These are phyloP conservation scores for Caenorhabditis becei DNA, from an alignment of 2,888 invertebrate species.

Conservation along the genomic window DNA sequence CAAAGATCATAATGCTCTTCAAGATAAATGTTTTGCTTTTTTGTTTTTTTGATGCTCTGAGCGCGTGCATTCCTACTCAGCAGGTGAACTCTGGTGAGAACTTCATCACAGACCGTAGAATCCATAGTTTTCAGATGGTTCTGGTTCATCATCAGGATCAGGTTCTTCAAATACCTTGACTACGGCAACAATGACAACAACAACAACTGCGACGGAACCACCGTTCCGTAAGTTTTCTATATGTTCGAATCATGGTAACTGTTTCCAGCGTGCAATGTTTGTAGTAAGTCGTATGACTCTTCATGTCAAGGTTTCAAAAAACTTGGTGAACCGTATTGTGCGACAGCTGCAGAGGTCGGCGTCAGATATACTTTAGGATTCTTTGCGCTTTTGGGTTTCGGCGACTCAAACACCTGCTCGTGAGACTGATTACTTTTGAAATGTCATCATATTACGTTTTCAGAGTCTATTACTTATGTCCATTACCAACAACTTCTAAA, in stretches of 20 bases:
- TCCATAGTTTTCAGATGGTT: background rate
- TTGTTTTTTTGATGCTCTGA: background rate
- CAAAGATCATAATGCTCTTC: too few relatives aligned
- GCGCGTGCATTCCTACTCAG: slow-evolving; percentile 32
- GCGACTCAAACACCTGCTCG: slow-evolving; percentile 11
- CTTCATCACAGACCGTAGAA: too few relatives aligned
- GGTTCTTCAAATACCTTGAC: background rate
- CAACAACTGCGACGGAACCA: slow-evolving; percentile 29
- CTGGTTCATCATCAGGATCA: background rate
- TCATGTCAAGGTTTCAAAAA: slow-evolving; percentile 17
- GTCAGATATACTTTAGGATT: slow-evolving; percentile 18
- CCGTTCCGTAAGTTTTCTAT: slow-evolving; percentile 20
- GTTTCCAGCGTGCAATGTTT: slow-evolving; percentile 33
- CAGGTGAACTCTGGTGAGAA: slow-evolving; percentile 27
- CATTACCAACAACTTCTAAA: slow-evolving; percentile 22
- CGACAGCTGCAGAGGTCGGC: slow-evolving; percentile 27
- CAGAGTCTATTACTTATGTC: slow-evolving; percentile 27
- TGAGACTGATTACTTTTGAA: background rate
- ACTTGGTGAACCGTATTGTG: slow-evolving; percentile 1
- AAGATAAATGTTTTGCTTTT: background rate
- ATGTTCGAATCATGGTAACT: background rate
- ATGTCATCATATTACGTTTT: background rate
- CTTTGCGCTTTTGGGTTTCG: slow-evolving; percentile 28
- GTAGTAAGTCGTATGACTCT: slow-evolving; percentile 25
- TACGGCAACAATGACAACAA: slow-evolving; percentile 18